phyloP scores from a whole-genome alignment of 2,888 invertebrate genomes.

The Melieria omissa region DNA sequence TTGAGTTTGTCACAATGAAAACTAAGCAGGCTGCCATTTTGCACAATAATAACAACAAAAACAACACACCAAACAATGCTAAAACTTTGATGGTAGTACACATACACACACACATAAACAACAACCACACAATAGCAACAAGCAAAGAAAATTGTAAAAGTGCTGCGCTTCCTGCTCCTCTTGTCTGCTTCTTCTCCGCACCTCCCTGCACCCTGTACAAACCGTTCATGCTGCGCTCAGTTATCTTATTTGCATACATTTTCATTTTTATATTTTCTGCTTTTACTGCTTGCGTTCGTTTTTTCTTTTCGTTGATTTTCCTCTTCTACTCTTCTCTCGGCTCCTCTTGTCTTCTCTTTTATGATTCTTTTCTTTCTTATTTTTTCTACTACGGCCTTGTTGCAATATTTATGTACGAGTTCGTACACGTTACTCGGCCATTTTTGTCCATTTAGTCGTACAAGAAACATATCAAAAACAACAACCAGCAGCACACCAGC shows the following conservation, averaged over 20 bases:
- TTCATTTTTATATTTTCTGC: no score
- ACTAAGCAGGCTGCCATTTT: constrained; percentile 55
- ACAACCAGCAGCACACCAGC: constrained; percentile 23
- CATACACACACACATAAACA: neutral
- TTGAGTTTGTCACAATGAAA: constrained; percentile 59
- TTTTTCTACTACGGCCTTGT: neutral
- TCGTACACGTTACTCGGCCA: neutral
- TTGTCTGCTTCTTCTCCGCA: no score
- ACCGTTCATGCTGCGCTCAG: no score
- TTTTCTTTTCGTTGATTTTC: constrained; percentile 7
- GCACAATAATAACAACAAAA: neutral
- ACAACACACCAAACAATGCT: neutral
- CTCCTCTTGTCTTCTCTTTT: constrained; percentile 39
- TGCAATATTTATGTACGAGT: neutral
- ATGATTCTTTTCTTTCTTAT: constrained; percentile 50
- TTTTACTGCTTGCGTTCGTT: no score
- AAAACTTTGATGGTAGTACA: neutral
- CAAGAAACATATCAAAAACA: constrained; percentile 21
- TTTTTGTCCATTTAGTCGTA: constrained; percentile 25
- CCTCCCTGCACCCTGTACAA: no score
- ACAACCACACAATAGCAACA: neutral
- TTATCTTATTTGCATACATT: no score
- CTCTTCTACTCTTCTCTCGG: constrained; percentile 23
- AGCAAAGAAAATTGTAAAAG: neutral
- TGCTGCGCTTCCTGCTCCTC: neutral